Base-by-base conservation (phyloP, 1,140 invertebrate genomes). In the Dendroctonus ponderosae region DNA sequence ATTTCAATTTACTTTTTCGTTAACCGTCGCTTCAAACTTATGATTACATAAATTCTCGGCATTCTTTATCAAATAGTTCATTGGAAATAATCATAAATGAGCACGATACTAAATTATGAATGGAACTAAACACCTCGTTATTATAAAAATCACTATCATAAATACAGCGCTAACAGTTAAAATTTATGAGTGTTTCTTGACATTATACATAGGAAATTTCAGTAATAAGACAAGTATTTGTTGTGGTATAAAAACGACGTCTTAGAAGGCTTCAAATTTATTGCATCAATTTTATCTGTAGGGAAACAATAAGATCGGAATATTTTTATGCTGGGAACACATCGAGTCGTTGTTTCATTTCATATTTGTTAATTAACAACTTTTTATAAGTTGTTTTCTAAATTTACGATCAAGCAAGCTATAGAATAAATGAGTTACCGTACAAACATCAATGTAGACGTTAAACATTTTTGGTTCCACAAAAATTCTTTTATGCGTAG, bases 221-320 rank as follows among this genome's bases (percentile, higher is more conserved):
- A 63, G 61, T 63, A 63, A 63, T 63, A 63, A 63, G 59, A 44
- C 40, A 52, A 53, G 50, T 63, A 52, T 63, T 63, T 63, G 43
- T 63, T 63, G 61, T 63, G 37, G 50, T 40, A 63, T 63, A 26
- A 41, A 63, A 63, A 63, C 49, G 50, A 37, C 12, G 50, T 63
- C 61, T 63, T 61, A 54, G 39, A 52, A 63, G 42, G 61, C 26
- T 37, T 63, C 8, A 44, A 53, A 63, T 63, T 63, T 63, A 63
- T 63, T 53, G 12, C 61, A 6, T 8, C 42, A 40, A 63, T 53
- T 63, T 63, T 63, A 63, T 63, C 61, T 63, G 41, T 63, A 44
- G 61, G 42, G 54, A 54, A 63, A 63, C 61, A 63, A 63, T 63
- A 42, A 44, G 39, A 42, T 54, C 54, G 61, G 39, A 12, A 41